A percentile compares a stretch with the other conserved stretches of the same genome.
Evolutionary conservation across 1,140 invertebrate genomes (phyloP).

Genomic region (Drosophila melanogaster): DNA sequence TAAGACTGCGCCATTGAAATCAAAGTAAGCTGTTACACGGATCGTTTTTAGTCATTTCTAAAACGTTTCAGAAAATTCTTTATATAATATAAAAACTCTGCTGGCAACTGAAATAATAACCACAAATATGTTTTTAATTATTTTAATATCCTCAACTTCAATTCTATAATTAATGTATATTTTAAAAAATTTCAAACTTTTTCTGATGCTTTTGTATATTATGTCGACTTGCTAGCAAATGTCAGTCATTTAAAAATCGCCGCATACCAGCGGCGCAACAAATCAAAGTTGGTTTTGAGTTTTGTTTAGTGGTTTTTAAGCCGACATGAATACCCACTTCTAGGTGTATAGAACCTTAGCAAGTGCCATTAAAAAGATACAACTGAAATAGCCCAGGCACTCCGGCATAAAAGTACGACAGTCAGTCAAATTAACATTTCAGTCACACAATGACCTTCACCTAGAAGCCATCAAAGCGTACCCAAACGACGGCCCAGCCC

Average conservation of each 20-base stretch:
- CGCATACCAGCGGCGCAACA: constrained; percentile 12
- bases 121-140: too few species aligned
- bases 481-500: constrained; percentile 50
- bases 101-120: too few species aligned
- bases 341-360: constrained; percentile 23
- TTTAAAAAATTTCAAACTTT: too few species aligned
- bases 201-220: not conserved
- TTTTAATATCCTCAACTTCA: too few species aligned
- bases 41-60: constrained; percentile 26
- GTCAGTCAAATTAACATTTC: constrained; percentile 69
- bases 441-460: constrained; percentile 78
- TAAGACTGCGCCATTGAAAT: constrained; percentile 35
- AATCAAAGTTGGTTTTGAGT: constrained; percentile 22
- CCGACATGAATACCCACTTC: constrained; percentile 21
- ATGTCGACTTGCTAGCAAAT: not conserved
- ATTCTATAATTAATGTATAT: not conserved
- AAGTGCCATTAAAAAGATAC: constrained; percentile 21
- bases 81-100: too few species aligned
- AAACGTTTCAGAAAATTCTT: not conserved
- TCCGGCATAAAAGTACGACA: constrained; percentile 50
- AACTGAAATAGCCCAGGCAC: constrained; percentile 33
- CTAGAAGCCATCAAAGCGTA: constrained; percentile 76
- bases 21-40: constrained; percentile 31
- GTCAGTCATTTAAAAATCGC: constrained; percentile 8
- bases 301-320: not conserved